Conservation (phyloP, 2,888 invertebrate genomes). For the Cerceris rybyensis region DNA sequence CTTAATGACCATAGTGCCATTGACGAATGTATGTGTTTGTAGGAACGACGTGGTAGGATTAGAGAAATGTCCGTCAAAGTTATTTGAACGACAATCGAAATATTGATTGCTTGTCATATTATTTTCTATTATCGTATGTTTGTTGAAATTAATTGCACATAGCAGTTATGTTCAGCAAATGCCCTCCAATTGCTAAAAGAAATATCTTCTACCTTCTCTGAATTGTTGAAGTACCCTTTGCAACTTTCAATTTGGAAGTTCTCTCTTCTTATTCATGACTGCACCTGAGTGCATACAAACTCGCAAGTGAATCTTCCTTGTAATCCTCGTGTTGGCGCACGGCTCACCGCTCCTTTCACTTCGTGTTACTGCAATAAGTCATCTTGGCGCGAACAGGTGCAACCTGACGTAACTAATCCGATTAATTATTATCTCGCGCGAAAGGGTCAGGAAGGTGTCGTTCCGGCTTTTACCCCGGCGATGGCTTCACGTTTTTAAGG, state of each 20-base stretch:
- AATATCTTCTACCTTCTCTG: no score
- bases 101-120: no score
- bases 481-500: constrained; percentile 19
- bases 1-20: no score
- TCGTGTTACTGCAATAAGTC: constrained; percentile 46
- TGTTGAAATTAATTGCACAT: no score
- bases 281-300: neutral
- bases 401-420: constrained; percentile 38
- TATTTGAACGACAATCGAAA: no score
- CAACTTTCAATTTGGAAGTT: constrained; percentile 3
- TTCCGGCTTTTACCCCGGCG: neutral
- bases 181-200: no score
- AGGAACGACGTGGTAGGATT: no score
- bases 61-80: no score
- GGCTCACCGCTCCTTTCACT: constrained; percentile 37
- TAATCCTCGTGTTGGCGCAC: constrained; percentile 29
- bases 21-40: no score
- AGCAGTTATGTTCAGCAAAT: no score
- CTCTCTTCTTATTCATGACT: constrained; percentile 7
- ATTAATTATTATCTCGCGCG: constrained; percentile 40
- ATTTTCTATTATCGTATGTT: no score
- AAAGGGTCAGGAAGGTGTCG: neutral
- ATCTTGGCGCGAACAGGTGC: constrained; percentile 45
- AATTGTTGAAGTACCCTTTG: neutral
- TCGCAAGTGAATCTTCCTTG: constrained; percentile 6